These are phyloP conservation scores for Propithecus deckenii DNA, from an alignment of 2,797 vertebrate genomes.

Conservation along the genomic window DNA sequence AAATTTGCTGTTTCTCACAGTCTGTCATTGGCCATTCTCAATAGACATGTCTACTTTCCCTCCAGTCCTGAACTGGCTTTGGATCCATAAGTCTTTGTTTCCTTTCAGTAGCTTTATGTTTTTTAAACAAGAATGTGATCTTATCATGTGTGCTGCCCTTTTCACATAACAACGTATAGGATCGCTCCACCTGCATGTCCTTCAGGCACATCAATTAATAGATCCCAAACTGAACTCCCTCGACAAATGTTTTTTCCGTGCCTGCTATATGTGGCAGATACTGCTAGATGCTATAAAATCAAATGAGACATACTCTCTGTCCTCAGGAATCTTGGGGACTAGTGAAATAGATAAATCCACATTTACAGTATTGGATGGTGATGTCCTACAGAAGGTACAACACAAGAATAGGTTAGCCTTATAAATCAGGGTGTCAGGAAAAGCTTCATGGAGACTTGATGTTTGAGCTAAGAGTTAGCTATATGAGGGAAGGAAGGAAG, in stretches of 20 bases:
- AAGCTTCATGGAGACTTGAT: not conserved
- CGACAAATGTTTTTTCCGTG: not conserved
- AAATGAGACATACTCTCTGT: not conserved
- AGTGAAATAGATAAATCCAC: not conserved
- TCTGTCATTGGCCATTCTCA: slow-evolving; percentile 21
- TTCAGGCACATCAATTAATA: not conserved
- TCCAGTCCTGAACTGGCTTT: slow-evolving; percentile 6
- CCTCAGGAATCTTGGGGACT: not conserved
- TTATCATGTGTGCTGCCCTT: not conserved
- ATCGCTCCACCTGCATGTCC: not conserved
- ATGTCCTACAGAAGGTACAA: not conserved
- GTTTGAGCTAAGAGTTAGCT: not conserved
- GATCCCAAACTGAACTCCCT: not conserved
- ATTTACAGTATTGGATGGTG: not conserved
- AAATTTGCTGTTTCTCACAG: slow-evolving; percentile 21
- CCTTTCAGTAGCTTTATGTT: not conserved
- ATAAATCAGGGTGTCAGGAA: not conserved
- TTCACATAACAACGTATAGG: not conserved
- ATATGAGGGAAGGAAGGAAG: not conserved
- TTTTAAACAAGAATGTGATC: slow-evolving; percentile 23
- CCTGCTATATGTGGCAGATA: not conserved
- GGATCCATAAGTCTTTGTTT: not conserved
- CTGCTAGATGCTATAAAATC: not conserved
- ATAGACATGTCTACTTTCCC: not conserved
- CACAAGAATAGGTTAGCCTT: not conserved